Evolutionary conservation across 2,113 vertebrate genomes (phyloP).

Genomic region (Phainopepla nitens): DNA sequence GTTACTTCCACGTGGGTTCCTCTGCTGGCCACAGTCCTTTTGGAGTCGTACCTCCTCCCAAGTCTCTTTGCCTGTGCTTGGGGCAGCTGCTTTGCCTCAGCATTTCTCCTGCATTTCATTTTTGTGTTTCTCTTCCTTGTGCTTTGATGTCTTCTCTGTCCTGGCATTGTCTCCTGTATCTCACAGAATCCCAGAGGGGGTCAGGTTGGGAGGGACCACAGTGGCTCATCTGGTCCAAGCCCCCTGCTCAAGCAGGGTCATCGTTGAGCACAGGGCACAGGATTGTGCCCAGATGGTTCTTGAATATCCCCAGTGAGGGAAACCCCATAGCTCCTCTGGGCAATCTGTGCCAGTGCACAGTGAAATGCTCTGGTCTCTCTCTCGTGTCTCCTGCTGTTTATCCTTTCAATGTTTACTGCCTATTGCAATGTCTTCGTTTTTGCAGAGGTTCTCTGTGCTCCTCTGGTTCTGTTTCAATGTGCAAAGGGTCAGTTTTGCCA

Average conservation of each 20-base stretch:
- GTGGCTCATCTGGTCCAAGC: not conserved
- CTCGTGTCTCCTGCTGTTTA: not conserved
- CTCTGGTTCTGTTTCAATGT: not conserved
- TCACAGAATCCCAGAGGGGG: not conserved
- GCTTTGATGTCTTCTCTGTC: not conserved
- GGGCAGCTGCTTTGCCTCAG: not conserved
- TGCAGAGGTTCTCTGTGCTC: not conserved
- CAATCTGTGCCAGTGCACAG: not conserved
- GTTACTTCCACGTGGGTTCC: not conserved
- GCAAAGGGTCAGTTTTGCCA: not conserved
- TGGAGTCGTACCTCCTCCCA: not conserved
- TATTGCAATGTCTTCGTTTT: not conserved
- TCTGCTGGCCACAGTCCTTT: not conserved
- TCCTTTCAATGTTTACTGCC: not conserved
- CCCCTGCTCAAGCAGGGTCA: not conserved
- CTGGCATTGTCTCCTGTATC: not conserved
- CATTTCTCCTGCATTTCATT: not conserved
- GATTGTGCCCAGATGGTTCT: not conserved
- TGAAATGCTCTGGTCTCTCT: not conserved
- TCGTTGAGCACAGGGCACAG: not conserved
- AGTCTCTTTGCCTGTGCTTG: not conserved
- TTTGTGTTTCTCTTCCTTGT: not conserved
- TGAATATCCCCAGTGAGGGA: not conserved
- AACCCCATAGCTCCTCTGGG: not conserved
- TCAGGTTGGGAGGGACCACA: not conserved